Evolutionary conservation across 2,888 invertebrate species (phyloP).

Genomic region (Kuschelorhynchus macadamiae): DNA sequence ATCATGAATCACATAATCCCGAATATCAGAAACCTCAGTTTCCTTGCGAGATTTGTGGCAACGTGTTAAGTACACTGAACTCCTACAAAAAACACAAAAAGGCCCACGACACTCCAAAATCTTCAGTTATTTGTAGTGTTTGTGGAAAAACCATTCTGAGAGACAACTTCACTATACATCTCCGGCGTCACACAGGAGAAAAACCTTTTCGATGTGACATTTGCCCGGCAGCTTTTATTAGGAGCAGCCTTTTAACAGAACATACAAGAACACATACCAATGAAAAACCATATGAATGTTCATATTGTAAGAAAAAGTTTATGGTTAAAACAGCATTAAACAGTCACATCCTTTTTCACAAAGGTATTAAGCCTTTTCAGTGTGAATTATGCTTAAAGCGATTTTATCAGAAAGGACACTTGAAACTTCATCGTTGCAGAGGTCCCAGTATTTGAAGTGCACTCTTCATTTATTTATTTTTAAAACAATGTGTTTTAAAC

Average conservation of each 20-base stretch:
- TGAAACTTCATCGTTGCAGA: conserved; percentile 51
- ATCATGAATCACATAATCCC: conserved; percentile 50
- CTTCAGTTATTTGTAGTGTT: conserved; percentile 31
- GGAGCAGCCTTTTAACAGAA: conserved; percentile 70
- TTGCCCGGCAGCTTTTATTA: conserved; percentile 72
- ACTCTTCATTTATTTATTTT: too few relatives aligned
- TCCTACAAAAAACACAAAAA: conserved; percentile 49
- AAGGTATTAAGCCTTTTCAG: conserved; percentile 67
- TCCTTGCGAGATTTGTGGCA: conserved; percentile 48
- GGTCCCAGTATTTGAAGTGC: conserved; percentile 13
- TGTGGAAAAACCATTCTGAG: conserved; percentile 50
- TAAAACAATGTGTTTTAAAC: too few relatives aligned
- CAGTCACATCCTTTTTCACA: conserved; percentile 65
- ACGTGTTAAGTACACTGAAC: conserved; percentile 36
- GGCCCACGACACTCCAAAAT: conserved; percentile 28
- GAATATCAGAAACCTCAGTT: conserved; percentile 49
- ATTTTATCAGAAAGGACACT: conserved; percentile 48
- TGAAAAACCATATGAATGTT: conserved; percentile 61
- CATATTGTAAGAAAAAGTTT: conserved; percentile 49
- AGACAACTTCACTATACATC: conserved; percentile 62
- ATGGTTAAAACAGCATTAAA: conserved; percentile 55
- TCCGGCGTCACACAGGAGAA: conserved; percentile 68
- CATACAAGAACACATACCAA: conserved; percentile 72
- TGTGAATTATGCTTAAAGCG: conserved; percentile 70
- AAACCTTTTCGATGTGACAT: conserved; percentile 71